Base-by-base conservation (phyloP, 2,888 invertebrate genomes). In the Brachypalpus laphriformis region DNA sequence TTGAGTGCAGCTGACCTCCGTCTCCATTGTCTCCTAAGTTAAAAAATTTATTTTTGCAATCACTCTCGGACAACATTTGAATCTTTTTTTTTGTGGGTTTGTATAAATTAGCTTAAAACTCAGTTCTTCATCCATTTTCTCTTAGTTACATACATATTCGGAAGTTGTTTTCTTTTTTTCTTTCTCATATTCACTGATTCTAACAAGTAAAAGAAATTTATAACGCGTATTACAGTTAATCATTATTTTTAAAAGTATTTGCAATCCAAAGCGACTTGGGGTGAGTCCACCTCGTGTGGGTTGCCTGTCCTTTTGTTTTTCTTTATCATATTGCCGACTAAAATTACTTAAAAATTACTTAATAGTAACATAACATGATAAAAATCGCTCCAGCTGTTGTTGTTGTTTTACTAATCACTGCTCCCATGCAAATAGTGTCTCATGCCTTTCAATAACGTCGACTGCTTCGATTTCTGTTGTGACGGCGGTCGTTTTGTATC, bases 141-240 rank as follows among this genome's bases (percentile, higher is more conserved):
- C 68, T 72, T 68, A 66, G 47, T 59, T 66, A 47, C 45, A 71
- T 82, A 47, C 37, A 72, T 77, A 59, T 78, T 45, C 72, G 77
- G 77, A 77, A 31, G 59, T 49, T 76, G 47, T 66, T 18, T 18
- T 65, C 40, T 16, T 57, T 49, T 20, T 22, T 51, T 56, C 37
- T 61, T 34, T 68, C 28, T 74, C 78, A 80, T 85, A 70, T 75
- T 71, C 20, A 57, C 68, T 80, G 14, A 31, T 49, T 68, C 83
- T 83, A 78, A 83, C 78, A 85, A 59, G 70, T 75, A 75, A 76
- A 65, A 65, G 66, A 70, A 49, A 8, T 16, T 71, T 59, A 70
- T 85, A 71, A 85, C 75, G 75, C 75, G 70, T 31, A 49, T 70
- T 80, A 81, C 71, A 85, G 18, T 71, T 66, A 77, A 82, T 68